Evolutionary conservation across 2,797 vertebrate genomes (phyloP).

Genomic region (Micrastur ruficollis): DNA sequence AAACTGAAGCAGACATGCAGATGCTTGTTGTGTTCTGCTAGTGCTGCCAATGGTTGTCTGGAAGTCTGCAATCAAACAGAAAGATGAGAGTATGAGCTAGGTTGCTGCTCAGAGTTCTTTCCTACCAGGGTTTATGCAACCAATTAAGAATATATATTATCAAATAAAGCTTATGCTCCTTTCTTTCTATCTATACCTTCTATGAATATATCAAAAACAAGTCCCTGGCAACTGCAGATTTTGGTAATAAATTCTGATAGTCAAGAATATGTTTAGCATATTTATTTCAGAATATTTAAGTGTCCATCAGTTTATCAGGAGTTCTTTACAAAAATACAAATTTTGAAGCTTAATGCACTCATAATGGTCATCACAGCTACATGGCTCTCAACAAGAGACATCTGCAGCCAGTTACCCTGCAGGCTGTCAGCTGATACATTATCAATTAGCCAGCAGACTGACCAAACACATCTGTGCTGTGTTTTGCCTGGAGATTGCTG

Average conservation of each 20-base stretch:
- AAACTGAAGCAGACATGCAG: neutral
- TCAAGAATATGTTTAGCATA: neutral
- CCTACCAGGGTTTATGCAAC: constrained; percentile 6
- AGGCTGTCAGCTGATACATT: constrained; percentile 13
- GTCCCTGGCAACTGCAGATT: neutral
- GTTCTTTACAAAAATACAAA: neutral
- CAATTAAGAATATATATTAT: neutral
- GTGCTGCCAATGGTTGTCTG: constrained; percentile 1
- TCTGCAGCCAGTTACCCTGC: neutral
- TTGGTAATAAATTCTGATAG: neutral
- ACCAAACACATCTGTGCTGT: neutral
- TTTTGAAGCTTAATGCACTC: neutral
- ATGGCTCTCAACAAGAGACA: neutral
- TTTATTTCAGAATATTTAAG: neutral
- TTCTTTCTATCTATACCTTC: neutral
- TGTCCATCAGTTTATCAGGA: neutral
- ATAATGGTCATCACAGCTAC: neutral
- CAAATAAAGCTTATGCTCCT: neutral
- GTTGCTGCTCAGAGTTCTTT: neutral
- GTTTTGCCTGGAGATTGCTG: constrained; percentile 22
- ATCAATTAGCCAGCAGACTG: constrained; percentile 29
- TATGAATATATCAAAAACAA: neutral
- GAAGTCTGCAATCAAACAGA: constrained; percentile 11
- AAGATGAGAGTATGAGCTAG: neutral
- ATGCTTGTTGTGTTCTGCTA: neutral